Conservation (phyloP, 2,113 vertebrate genomes). For the Notechis scutatus region DNA sequence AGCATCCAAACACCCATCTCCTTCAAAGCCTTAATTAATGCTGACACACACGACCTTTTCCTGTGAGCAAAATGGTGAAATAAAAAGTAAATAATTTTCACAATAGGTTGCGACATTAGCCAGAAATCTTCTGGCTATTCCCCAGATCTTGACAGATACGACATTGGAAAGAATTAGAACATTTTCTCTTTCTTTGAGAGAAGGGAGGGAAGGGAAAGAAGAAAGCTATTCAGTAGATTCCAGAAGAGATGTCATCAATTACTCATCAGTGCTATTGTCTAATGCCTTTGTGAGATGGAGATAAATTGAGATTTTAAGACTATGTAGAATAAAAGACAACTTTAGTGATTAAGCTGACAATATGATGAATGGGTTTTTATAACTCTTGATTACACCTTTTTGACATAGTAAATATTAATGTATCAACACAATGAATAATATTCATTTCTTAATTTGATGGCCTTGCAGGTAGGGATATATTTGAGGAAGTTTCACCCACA, state of each 20-base stretch:
- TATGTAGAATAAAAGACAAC: conserved; percentile 27
- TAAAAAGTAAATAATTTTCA: conserved; percentile 46
- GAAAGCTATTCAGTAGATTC: conserved; percentile 34
- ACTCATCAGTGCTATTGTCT: conserved; percentile 43
- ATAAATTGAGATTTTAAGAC: conserved; percentile 45
- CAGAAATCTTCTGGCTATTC: conserved; percentile 47
- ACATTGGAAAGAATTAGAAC: conserved; percentile 42
- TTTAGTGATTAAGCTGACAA: conserved; percentile 53
- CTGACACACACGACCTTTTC: conserved; percentile 67
- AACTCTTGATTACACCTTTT: conserved; percentile 38
- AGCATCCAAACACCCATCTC: conserved; percentile 58
- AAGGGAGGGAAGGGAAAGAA: not conserved
- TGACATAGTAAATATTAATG: conserved; percentile 44
- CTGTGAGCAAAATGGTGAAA: conserved; percentile 22
- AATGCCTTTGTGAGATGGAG: conserved; percentile 36
- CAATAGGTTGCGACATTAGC: conserved; percentile 30
- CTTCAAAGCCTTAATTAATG: conserved; percentile 60
- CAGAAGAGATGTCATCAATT: conserved; percentile 52
- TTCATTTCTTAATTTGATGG: not conserved
- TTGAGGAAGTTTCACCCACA: conserved; percentile 5
- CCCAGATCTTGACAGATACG: conserved; percentile 44
- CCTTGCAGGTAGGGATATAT: not conserved
- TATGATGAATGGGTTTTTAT: conserved; percentile 42
- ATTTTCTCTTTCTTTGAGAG: conserved; percentile 35
- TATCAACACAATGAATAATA: conserved; percentile 1